Conservation (phyloP, 2,113 vertebrate genomes). For the Anhinga rufa region DNA sequence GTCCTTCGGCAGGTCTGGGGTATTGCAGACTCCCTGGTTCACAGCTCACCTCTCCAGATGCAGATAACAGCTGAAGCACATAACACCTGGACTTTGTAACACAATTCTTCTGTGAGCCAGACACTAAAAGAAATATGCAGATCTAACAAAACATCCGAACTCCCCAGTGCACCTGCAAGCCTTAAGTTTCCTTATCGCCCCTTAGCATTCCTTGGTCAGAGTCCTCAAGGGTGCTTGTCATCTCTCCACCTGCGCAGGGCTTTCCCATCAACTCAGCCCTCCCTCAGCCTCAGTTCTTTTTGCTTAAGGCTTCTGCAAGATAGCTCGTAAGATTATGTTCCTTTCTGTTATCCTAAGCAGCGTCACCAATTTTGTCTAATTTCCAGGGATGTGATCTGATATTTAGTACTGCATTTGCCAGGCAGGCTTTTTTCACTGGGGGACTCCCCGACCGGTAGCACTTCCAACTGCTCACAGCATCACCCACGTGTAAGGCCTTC, state of each 20-base stretch:
- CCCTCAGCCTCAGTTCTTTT: neutral
- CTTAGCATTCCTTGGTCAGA: neutral
- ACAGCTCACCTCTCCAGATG: neutral
- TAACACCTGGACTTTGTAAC: constrained; percentile 17
- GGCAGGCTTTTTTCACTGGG: neutral
- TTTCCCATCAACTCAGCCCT: neutral
- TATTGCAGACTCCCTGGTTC: neutral
- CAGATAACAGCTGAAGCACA: neutral
- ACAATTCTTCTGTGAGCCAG: constrained; percentile 24
- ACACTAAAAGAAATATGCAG: constrained; percentile 11
- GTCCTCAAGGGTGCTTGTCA: neutral
- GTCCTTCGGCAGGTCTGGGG: fast-evolving
- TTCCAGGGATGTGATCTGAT: neutral
- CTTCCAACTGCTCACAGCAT: neutral
- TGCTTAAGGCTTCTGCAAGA: neutral
- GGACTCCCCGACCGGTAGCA: neutral
- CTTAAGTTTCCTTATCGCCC: neutral
- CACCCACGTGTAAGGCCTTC: neutral
- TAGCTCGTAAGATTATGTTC: neutral
- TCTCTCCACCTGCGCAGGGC: neutral
- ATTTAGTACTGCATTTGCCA: neutral
- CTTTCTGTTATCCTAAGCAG: neutral
- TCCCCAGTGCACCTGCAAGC: constrained; percentile 18
- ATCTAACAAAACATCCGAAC: neutral
- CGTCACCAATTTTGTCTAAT: fast-evolving